Evolutionary conservation across 2,797 vertebrate species (phyloP), one percentile per base, ranked within the genome.

Genomic region (Diceros bicornis): DNA sequence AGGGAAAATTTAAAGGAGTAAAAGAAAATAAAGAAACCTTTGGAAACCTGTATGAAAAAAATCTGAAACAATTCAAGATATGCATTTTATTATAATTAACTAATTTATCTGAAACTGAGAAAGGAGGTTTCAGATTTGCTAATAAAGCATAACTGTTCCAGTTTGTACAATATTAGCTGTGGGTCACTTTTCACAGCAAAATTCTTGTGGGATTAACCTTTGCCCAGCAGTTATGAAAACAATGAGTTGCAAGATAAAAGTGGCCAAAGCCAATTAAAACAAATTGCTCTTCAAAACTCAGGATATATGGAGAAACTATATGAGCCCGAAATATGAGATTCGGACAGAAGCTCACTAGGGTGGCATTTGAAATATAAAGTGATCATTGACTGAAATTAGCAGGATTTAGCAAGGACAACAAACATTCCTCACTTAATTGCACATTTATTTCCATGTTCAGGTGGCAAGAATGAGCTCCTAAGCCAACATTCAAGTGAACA

Each of bases 401-500:
- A 97, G 69, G 92, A 95, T 97, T 98, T 98, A 98, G 82, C 86
- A 98, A 97, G 98, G 96, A 98, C 97, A 98, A 97, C 97, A 98
- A 98, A 97, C 93, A 97, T 97, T 97, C 96, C 89, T 96, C 92
- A 98, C 96, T 98, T 98, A 98, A 98, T 64, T 98, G 96, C 90
- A 98, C 94, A 98, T 98, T 98, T 98, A 97, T 97, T 98, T 98
- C 98, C 62, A 93, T 72, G 93, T 98, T 99, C 98, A 98, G 98
- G 98, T 99, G 98, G 98, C 97, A 99, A 98, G 97, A 98, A 98
- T 95, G 37, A 97, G 95, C 98, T 98, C 95, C 97, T 98, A 98
- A 98, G 98, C 98, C 98, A 99, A 98, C 97, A 98, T 97, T 99
- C 97, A 98, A 99, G 98, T 98, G 98, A 99, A 99, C 98, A 99